A percentile compares a stretch with the other conserved stretches of the same genome.
These are phyloP conservation scores for Stegostoma tigrinum DNA, from an alignment of 2,113 vertebrate genomes.

Conservation along the genomic window DNA sequence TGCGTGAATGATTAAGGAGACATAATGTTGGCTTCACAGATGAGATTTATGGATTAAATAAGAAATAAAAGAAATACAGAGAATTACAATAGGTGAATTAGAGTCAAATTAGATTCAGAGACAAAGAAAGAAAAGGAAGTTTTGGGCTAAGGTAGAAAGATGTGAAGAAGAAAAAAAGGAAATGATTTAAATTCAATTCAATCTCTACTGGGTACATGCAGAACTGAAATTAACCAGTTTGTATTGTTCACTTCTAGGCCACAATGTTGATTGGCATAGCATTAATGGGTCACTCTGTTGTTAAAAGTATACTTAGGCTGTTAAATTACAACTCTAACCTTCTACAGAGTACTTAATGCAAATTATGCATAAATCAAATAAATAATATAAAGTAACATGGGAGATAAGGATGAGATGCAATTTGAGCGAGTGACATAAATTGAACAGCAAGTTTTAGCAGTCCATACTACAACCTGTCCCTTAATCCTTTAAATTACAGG, in stretches of 20 bases:
- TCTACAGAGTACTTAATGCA: not conserved
- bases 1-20: not conserved
- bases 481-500: not conserved
- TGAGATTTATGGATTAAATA: not conserved
- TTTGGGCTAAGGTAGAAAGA: not conserved
- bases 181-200: not conserved
- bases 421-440: not conserved
- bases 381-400: not conserved
- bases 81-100: not conserved
- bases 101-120: not conserved
- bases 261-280: no score
- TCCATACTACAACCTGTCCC: not conserved
- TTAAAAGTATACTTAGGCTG: not conserved
- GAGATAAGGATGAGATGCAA: not conserved
- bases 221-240: not conserved
- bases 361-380: not conserved
- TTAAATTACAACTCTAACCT: not conserved
- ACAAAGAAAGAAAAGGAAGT: not conserved
- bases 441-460: not conserved
- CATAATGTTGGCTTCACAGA: not conserved
- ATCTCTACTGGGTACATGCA: not conserved
- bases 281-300: not conserved
- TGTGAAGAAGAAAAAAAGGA: not conserved
- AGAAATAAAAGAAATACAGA: not conserved
- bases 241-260: not conserved